These are phyloP conservation scores for Micrasema longulum DNA, from an alignment of 1,140 invertebrate species.

Conservation along the genomic window DNA sequence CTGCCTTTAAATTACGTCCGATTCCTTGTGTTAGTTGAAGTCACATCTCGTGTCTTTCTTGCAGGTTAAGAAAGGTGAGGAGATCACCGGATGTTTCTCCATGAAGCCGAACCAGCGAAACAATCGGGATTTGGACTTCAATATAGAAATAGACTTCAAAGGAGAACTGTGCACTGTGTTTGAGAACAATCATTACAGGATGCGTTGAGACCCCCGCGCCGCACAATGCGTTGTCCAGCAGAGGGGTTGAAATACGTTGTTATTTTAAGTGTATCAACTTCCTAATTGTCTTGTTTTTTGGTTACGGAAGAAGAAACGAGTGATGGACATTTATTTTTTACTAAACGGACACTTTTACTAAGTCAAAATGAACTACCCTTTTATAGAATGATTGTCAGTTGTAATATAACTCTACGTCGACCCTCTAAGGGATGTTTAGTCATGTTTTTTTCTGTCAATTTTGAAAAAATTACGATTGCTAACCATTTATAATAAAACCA, in stretches of 20 bases:
- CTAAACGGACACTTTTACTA: too few species aligned
- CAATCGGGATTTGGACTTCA: slow-evolving; percentile 97
- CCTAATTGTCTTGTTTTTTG: slow-evolving; percentile 18
- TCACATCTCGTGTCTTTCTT: slow-evolving; percentile 17
- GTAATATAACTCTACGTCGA: too few species aligned
- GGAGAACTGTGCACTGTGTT: slow-evolving; percentile 92
- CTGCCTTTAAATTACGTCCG: too few species aligned
- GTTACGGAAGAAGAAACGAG: neutral
- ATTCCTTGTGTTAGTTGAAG: too few species aligned
- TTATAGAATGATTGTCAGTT: too few species aligned
- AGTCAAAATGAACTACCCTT: too few species aligned
- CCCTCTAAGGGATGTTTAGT: too few species aligned
- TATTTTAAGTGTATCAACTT: slow-evolving; percentile 25
- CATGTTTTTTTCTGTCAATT: too few species aligned
- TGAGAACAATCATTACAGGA: slow-evolving; percentile 93
- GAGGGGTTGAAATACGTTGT: slow-evolving; percentile 16
- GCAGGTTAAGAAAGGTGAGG: slow-evolving; percentile 89
- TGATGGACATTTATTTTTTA: too few species aligned
- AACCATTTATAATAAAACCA: too few species aligned
- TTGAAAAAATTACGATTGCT: too few species aligned
- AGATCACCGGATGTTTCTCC: slow-evolving; percentile 90
- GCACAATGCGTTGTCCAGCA: slow-evolving; percentile 9
- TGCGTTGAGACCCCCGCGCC: slow-evolving; percentile 81
- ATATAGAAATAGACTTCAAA: slow-evolving; percentile 92
- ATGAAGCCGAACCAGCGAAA: slow-evolving; percentile 97